Base-by-base conservation (phyloP, 2,888 invertebrate genomes). In the Hofmannophila pseudospretella region DNA sequence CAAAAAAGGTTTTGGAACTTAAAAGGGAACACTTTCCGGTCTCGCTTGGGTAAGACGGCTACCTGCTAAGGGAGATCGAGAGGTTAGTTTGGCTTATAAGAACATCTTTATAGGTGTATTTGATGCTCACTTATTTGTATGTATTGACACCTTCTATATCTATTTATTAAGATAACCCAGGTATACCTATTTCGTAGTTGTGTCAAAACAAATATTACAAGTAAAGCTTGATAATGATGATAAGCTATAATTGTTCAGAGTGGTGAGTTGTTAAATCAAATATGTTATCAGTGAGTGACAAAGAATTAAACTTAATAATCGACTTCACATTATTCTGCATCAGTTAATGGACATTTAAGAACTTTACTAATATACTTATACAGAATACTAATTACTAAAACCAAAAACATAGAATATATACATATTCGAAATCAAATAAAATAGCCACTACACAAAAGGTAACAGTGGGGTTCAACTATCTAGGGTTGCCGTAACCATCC, bases 401-500 rank as follows among this genome's bases (percentile, higher is more conserved):
- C 10, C 9, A 26, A 26, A 5, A 10, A 26, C 10, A 9, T 26
- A 26, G 9, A 26, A 26, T n/a, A 11, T n/a, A 12, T 11, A 30
- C n/a, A 13, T 16, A 13, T 16, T 30, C 50, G 53, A 51, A 57
- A 60, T 49, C 56, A 47, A 52, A n/a, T 12, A 11, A 12, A 11
- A 11, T 47, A 52, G 52, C 66, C 54, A n/a, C n/a, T n/a, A 58
- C 53, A 57, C 39, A 39, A 32, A 32, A 41, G 46, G 54, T 58
- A 54, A 52, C 54, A 58, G 61, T 58, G 59, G 74, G 72, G 75
- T 63, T 58, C 55, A 41, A 58, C 58, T 14, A 9, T 9, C 69
- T 76, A 62, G 84, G 81, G 82, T 77, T 61, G 64, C 67, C 58
- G 68, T 64, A 4, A 25, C n/a, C 9, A n/a, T n/a, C n/a, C n/a